Conservation (phyloP, 1,140 invertebrate species). For the Leptestheria dahalacensis region DNA sequence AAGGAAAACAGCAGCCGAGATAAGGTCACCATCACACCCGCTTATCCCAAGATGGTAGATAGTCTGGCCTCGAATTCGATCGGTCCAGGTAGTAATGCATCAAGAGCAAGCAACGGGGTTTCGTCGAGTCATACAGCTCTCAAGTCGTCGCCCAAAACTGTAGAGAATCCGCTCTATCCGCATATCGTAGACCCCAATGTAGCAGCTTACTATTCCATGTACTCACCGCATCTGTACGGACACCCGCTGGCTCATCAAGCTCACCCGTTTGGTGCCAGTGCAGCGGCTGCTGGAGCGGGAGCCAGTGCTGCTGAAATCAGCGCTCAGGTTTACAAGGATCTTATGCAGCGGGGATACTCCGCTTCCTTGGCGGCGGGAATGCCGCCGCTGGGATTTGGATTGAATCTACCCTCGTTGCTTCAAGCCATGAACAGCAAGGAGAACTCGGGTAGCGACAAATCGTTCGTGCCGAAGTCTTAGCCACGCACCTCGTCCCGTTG, state of each 20-base stretch:
- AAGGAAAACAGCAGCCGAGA: neutral
- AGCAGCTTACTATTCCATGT: slow-evolving; percentile 10
- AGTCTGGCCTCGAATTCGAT: neutral
- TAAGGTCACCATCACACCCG: neutral
- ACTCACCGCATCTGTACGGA: slow-evolving; percentile 12
- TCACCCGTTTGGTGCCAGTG: neutral
- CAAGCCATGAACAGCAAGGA: neutral
- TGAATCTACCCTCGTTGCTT: neutral
- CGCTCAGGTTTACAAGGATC: slow-evolving; percentile 13
- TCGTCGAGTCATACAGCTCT: neutral
- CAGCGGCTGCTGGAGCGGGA: neutral
- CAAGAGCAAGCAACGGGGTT: neutral
- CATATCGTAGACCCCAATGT: slow-evolving; percentile 4
- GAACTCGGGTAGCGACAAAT: neutral
- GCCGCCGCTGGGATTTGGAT: neutral
- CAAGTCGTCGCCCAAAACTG: neutral
- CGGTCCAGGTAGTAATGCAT: neutral
- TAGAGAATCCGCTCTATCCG: neutral
- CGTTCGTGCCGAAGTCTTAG: neutral
- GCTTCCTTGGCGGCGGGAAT: slow-evolving; percentile 8
- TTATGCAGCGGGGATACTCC: slow-evolving; percentile 12
- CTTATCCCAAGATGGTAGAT: neutral
- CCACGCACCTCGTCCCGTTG: neutral
- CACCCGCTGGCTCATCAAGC: neutral
- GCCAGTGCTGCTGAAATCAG: slow-evolving; percentile 7